Percentiles rank a stretch among this genome's conserved stretches.
Evolutionary conservation across 2,113 vertebrate genomes (phyloP).

Genomic region (Typhlomys cinereus): DNA sequence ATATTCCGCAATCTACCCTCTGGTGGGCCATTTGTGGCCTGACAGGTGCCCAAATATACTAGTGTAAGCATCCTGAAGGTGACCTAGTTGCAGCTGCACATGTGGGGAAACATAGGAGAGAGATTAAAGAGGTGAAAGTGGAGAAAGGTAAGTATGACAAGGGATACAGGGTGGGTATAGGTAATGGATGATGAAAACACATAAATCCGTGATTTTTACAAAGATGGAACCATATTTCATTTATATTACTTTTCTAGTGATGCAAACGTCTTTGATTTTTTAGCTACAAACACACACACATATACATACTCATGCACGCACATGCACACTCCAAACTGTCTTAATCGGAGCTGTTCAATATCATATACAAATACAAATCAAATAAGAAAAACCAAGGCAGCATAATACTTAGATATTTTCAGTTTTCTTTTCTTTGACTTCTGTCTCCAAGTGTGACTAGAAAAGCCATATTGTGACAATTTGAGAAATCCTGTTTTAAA

Average conservation of each 20-base stretch:
- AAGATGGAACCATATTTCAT: not conserved
- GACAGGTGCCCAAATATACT: too few relatives aligned
- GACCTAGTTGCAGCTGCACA: too few relatives aligned
- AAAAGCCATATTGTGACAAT: conserved; percentile 11
- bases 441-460: not conserved
- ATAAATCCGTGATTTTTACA: not conserved
- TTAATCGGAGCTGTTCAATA: not conserved
- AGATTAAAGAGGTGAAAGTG: too few relatives aligned
- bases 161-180: too few relatives aligned
- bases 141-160: too few relatives aligned
- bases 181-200: too few relatives aligned
- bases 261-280: not conserved
- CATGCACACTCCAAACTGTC: not conserved
- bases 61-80: too few relatives aligned
- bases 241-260: not conserved
- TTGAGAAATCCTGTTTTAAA: conserved; percentile 23
- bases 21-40: too few relatives aligned
- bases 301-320: not conserved
- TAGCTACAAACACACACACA: not conserved
- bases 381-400: not conserved
- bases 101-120: too few relatives aligned
- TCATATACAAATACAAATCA: not conserved
- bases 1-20: too few relatives aligned
- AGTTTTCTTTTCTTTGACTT: conserved; percentile 26
- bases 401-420: not conserved